Conservation (phyloP, 2,113 vertebrate genomes). For the Corynorhinus townsendii region DNA sequence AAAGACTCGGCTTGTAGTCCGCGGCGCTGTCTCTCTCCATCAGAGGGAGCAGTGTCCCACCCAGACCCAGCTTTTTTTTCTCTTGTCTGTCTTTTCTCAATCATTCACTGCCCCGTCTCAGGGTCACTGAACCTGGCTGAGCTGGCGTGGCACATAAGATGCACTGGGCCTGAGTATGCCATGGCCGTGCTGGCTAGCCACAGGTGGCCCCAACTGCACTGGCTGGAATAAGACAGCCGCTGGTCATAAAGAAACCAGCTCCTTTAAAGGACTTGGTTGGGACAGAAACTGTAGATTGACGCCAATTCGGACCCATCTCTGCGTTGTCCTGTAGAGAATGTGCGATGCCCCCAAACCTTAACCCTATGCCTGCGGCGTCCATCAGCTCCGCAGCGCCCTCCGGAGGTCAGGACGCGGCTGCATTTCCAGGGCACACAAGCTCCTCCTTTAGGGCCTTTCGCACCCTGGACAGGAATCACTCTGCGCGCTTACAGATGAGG, state of each 20-base stretch:
- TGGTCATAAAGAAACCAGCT: neutral
- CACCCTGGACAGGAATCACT: neutral
- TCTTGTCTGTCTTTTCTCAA: no score
- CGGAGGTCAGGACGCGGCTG: neutral
- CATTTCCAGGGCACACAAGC: neutral
- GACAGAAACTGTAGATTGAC: neutral
- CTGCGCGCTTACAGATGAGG: conserved; percentile 51
- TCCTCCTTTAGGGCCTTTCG: conserved; percentile 23
- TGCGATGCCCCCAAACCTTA: accelerated
- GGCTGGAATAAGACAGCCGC: neutral
- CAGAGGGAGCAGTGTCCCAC: no score
- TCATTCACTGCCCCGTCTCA: no score
- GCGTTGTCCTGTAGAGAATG: accelerated
- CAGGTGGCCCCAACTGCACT: neutral
- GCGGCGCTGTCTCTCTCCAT: no score
- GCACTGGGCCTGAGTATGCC: no score
- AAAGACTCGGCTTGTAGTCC: no score
- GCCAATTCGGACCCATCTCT: neutral
- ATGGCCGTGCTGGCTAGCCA: no score
- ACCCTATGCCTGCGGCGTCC: neutral
- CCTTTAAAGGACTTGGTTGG: neutral
- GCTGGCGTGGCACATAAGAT: no score
- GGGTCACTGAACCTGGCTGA: no score
- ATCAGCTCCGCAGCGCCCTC: neutral
- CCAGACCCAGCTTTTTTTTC: no score